Evolutionary conservation across 2,797 vertebrate species (phyloP), one percentile per base, ranked within the genome.

Genomic region (Spatula clypeata): DNA sequence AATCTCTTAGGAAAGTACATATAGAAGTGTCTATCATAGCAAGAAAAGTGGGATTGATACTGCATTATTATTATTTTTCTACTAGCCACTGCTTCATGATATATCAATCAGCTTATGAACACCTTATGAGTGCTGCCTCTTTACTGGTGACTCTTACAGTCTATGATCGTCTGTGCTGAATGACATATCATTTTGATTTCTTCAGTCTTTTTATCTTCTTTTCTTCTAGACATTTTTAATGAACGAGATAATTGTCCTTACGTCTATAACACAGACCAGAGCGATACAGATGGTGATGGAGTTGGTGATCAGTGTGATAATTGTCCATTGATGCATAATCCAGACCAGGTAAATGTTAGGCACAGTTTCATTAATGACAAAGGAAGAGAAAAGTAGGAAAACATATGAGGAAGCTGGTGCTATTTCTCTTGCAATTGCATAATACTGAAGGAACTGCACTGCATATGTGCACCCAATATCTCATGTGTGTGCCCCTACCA

Each of bases 261-360:
- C 0, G 98, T 99, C 64, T 99, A 99, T 96, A 99, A 99, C 97
- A 99, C 98, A 31, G 99, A 99, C 75, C 99, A 99, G 98, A 99
- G 98, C 77, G 99, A 99, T 97, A 99, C 99, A 0, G 99, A 99
- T 53, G 98, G 99, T 85, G 99, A 99, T 83, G 99, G 99, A 26
- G 99, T 99, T 58, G 99, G 99, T 10, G 99, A 99, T 96, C 99
- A 99, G 84, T 99, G 99, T 95, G 99, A 99, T 97, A 99, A 99
- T 80, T 99, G 99, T 88, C 99, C 99, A 3, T 66, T 99, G 94
- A 98, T 99, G 97, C 99, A 99, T 97, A 99, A 99, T 96, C 99
- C 99, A 6, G 99, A 99, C 34, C 99, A 99, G 99, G 99, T 99
- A 94, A 96, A 74, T 79, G 5, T 11, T 29, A 14, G 13, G 42